These are phyloP conservation scores for Esox masquinongy DNA, from an alignment of 2,797 vertebrate genomes.

Conservation along the genomic window DNA sequence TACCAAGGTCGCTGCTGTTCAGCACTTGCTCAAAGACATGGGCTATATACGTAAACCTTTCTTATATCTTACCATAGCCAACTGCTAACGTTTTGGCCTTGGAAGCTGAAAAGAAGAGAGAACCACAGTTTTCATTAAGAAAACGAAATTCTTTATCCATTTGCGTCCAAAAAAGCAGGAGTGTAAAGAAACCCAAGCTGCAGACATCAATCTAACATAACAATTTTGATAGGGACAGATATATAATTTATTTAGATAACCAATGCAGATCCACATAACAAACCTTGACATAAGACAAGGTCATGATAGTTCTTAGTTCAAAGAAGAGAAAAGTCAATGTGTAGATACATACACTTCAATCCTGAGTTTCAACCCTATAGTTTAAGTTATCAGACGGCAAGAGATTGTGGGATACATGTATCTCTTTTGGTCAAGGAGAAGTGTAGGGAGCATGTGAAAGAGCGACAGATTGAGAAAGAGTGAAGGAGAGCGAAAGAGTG, in stretches of 20 bases:
- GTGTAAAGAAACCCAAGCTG: not conserved
- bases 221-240: not conserved
- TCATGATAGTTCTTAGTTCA: not conserved
- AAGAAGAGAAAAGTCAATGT: not conserved
- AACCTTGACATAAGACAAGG: not conserved
- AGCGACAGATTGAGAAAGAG: not conserved
- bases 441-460: not conserved
- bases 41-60: not conserved
- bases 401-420: not conserved
- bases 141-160: conserved; percentile 22
- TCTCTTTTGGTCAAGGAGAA: not conserved
- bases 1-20: too few species aligned
- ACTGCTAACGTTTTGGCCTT: conserved; percentile 11
- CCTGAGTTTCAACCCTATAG: not conserved
- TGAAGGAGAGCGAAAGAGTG: not conserved
- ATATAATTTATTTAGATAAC: not conserved
- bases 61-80: not conserved
- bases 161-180: conserved; percentile 26
- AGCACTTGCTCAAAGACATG: not conserved
- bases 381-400: not conserved
- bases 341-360: not conserved
- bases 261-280: not conserved
- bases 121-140: conserved; percentile 40
- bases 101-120: conserved; percentile 33
- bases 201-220: not conserved